Evolutionary conservation across 1,140 invertebrate species (phyloP).

Genomic region (Heliconius hermathena): DNA sequence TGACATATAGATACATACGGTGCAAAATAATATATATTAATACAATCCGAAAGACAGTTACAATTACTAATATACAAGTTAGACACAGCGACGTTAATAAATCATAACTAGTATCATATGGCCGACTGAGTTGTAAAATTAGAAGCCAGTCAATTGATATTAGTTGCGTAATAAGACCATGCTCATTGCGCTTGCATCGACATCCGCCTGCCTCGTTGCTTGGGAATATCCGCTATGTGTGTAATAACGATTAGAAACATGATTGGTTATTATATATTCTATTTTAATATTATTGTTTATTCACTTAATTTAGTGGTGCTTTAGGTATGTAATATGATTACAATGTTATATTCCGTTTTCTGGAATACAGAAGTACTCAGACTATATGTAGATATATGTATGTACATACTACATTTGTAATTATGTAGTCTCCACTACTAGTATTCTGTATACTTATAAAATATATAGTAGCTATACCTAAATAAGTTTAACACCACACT

Average conservation of each 20-base stretch:
- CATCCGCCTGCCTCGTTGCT: slow-evolving; percentile 22
- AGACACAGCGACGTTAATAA: slow-evolving; percentile 32
- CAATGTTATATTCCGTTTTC: no score
- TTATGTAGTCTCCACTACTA: no score
- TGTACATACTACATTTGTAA: no score
- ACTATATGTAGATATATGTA: no score
- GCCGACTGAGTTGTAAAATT: slow-evolving; percentile 42
- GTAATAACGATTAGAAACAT: slow-evolving; percentile 12
- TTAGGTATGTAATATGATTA: no score
- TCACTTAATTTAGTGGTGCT: background rate
- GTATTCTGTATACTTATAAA: no score
- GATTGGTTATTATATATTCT: background rate
- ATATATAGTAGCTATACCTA: no score
- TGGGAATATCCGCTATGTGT: slow-evolving; percentile 26
- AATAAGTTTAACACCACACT: background rate
- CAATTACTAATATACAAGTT: slow-evolving; percentile 15
- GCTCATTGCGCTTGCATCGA: slow-evolving; percentile 18
- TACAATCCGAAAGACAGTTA: background rate
- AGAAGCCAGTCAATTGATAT: slow-evolving; percentile 42
- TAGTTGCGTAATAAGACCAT: slow-evolving; percentile 39
- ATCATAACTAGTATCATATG: slow-evolving; percentile 38
- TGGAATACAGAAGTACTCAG: no score
- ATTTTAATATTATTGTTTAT: slow-evolving; percentile 1
- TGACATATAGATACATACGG: background rate
- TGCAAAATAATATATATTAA: background rate